These are phyloP conservation scores for Rhinella marina DNA, from an alignment of 2,797 vertebrate species.

Conservation along the genomic window DNA sequence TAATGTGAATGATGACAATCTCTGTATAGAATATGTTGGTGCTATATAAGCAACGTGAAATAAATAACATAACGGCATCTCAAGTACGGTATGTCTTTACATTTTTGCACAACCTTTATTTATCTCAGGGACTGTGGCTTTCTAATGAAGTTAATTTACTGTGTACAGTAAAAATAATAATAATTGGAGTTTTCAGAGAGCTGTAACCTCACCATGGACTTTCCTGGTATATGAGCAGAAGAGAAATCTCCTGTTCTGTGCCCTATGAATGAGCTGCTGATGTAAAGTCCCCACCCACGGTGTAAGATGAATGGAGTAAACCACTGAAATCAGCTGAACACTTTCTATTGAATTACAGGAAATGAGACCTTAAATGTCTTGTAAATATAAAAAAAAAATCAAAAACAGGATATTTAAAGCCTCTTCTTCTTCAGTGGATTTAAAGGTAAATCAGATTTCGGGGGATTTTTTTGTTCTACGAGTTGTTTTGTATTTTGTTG, in stretches of 20 bases:
- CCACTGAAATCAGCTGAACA: neutral
- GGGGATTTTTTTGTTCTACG: neutral
- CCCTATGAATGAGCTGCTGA: constrained; percentile 4
- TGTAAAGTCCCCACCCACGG: constrained; percentile 52
- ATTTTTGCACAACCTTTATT: neutral
- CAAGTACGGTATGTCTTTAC: neutral
- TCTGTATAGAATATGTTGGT: neutral
- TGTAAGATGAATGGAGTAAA: constrained; percentile 7
- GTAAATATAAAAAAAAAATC: neutral
- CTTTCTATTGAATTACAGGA: constrained; percentile 25
- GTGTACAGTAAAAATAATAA: neutral
- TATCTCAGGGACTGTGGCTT: neutral
- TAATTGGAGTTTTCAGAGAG: constrained; percentile 6
- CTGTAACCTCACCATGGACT: constrained; percentile 28
- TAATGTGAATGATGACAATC: neutral
- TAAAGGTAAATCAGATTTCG: neutral
- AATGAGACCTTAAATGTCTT: neutral
- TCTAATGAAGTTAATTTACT: constrained; percentile 1
- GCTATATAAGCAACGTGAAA: neutral
- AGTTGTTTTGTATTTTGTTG: neutral
- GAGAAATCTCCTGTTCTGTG: neutral
- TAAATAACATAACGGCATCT: neutral
- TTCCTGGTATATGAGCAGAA: constrained; percentile 25
- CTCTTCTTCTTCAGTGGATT: neutral
- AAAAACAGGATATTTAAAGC: constrained; percentile 16